Percentiles rank a stretch among this genome's conserved stretches.
phyloP scores from a whole-genome alignment of 2,113 vertebrate genomes.

The Arenaria interpres region DNA sequence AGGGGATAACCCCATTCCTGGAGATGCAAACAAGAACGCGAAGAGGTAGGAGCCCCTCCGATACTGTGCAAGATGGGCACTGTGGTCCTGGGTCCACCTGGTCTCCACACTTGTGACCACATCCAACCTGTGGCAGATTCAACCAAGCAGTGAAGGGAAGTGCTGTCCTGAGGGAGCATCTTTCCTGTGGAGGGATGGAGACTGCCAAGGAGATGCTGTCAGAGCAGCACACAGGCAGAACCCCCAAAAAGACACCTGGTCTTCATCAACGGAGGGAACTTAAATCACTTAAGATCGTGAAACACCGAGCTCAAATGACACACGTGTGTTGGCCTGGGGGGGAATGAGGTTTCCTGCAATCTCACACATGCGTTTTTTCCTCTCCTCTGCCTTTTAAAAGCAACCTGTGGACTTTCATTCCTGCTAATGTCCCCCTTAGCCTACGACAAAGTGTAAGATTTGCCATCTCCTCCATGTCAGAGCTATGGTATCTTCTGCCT shows the following conservation, averaged over 20 bases:
- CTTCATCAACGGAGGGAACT: not conserved
- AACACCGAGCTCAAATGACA: accelerated
- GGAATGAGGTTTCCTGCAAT: not conserved
- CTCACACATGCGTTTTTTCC: not conserved
- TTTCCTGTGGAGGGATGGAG: accelerated
- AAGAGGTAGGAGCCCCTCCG: not conserved
- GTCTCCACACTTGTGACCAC: accelerated
- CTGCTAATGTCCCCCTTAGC: not conserved
- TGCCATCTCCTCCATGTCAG: accelerated
- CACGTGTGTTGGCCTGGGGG: accelerated
- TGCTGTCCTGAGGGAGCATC: accelerated
- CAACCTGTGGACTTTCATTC: not conserved
- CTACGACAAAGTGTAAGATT: not conserved
- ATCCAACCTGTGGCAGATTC: accelerated
- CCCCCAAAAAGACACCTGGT: not conserved
- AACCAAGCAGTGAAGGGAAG: not conserved
- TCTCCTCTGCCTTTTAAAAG: not conserved
- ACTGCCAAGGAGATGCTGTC: accelerated
- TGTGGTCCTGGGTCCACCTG: accelerated
- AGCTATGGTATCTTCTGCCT: not conserved
- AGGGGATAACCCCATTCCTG: not conserved
- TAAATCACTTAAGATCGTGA: accelerated
- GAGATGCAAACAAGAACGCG: not conserved
- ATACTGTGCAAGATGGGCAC: accelerated
- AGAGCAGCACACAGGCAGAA: not conserved